These are phyloP conservation scores for Tinamus guttatus DNA, from an alignment of 2,113 vertebrate genomes.

Conservation along the genomic window DNA sequence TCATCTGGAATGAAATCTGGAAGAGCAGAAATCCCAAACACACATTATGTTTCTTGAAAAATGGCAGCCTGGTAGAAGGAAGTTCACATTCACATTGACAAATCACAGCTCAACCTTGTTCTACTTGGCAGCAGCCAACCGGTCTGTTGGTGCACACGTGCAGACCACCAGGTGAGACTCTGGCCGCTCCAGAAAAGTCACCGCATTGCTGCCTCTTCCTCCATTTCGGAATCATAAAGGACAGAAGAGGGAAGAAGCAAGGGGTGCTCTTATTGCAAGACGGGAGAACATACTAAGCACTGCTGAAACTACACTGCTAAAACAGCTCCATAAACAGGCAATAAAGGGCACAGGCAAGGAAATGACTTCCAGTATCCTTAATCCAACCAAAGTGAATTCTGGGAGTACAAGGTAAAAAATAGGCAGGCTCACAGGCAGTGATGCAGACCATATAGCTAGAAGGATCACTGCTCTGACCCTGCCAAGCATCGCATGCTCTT, in stretches of 20 bases:
- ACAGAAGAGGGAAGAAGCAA: not conserved
- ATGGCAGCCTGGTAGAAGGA: not conserved
- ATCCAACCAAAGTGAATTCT: not conserved
- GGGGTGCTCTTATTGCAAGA: not conserved
- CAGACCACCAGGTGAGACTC: accelerated
- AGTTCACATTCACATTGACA: not conserved
- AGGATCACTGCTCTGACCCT: not conserved
- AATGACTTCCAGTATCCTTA: not conserved
- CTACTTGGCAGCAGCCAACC: not conserved
- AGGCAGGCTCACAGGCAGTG: not conserved
- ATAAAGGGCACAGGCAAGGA: not conserved
- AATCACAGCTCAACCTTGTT: not conserved
- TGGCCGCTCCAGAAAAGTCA: not conserved
- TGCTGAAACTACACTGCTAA: not conserved
- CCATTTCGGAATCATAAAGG: not conserved
- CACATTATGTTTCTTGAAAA: not conserved
- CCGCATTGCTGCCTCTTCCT: not conserved
- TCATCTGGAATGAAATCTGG: not conserved
- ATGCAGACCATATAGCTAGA: not conserved
- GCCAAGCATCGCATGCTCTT: not conserved
- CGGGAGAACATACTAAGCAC: not conserved
- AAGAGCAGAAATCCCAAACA: not conserved
- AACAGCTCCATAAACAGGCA: not conserved
- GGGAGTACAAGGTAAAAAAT: not conserved
- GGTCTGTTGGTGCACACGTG: not conserved